phyloP scores from a whole-genome alignment of 2,113 vertebrate species.

The Gymnocephalus cernua region DNA sequence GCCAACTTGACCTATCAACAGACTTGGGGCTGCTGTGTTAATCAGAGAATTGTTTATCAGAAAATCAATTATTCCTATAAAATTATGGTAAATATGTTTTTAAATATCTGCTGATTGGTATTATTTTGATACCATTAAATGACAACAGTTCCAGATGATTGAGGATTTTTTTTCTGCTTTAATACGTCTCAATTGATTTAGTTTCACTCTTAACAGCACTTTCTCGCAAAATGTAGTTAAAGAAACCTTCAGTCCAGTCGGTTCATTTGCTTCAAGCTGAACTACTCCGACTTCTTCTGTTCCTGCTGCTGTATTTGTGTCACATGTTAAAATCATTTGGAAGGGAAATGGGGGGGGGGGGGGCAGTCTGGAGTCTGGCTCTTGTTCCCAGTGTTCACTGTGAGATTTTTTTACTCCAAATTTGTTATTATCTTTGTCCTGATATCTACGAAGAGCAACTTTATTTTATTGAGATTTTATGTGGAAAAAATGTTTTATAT shows the following conservation, averaged over 20 bases:
- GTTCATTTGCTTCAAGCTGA: slow-evolving; percentile 28
- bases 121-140: slow-evolving; percentile 19
- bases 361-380: slow-evolving; percentile 51
- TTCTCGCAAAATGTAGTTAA: slow-evolving; percentile 17
- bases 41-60: slow-evolving; percentile 1
- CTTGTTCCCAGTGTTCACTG: slow-evolving; percentile 80
- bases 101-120: slow-evolving; percentile 15
- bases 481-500: slow-evolving; percentile 74
- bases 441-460: slow-evolving; percentile 77
- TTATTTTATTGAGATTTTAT: slow-evolving; percentile 85
- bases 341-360: slow-evolving; percentile 20
- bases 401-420: slow-evolving; percentile 73
- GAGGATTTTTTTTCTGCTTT: slow-evolving; percentile 21
- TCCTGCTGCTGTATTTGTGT: slow-evolving; percentile 74
- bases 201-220: slow-evolving; percentile 10
- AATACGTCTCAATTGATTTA: slow-evolving; percentile 7
- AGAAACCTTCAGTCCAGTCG: slow-evolving; percentile 20
- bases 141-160: slow-evolving; percentile 7
- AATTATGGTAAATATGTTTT: slow-evolving; percentile 6
- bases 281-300: slow-evolving; percentile 47
- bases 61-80: slow-evolving; percentile 29
- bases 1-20: slow-evolving; percentile 29
- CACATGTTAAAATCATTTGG: slow-evolving; percentile 47
- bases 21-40: slow-evolving; percentile 31
- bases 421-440: slow-evolving; percentile 78